Evolutionary conservation across 37 sponge, comb jelly and placozoan genomes (phyloP).

Genomic region (Theonella swinhoei): DNA sequence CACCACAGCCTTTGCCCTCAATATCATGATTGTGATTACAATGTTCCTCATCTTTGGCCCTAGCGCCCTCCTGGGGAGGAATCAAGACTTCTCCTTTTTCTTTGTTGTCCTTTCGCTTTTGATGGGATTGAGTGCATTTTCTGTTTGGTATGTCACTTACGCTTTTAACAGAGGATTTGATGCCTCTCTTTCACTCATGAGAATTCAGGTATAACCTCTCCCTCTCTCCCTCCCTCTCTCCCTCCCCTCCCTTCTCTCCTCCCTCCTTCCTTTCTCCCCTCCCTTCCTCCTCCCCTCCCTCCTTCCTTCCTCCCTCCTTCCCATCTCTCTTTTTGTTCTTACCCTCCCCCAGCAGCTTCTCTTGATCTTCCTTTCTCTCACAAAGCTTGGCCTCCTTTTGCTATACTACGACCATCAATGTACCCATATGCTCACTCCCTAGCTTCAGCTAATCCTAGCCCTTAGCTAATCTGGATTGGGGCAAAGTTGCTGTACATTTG

Average conservation of each 20-base stretch:
- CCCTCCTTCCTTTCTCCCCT: not conserved
- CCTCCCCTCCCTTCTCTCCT: conserved; percentile 2
- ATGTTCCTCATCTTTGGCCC: no score
- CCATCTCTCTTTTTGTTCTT: not conserved
- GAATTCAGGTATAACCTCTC: conserved; percentile 46
- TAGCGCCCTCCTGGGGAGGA: no score
- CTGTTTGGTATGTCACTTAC: no score
- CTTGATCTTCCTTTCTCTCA: not conserved
- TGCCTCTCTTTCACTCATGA: conserved; percentile 21
- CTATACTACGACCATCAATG: no score
- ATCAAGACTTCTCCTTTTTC: no score
- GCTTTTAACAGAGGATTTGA: conserved; percentile 22
- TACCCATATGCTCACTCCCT: not conserved
- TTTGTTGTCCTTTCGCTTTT: no score
- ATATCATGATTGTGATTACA: no score
- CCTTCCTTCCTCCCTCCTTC: conserved; percentile 9
- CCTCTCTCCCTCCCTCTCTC: not conserved
- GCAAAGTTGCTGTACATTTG: no score
- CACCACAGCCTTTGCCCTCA: no score
- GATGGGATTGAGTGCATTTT: no score
- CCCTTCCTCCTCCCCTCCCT: conserved; percentile 1
- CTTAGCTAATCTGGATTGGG: no score
- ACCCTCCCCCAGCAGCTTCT: conserved; percentile 9
- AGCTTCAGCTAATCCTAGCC: not conserved
- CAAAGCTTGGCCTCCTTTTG: not conserved